Evolutionary conservation across 2,797 vertebrate species (phyloP), one percentile per base, ranked within the genome.

Genomic region (Echeneis naucrates): DNA sequence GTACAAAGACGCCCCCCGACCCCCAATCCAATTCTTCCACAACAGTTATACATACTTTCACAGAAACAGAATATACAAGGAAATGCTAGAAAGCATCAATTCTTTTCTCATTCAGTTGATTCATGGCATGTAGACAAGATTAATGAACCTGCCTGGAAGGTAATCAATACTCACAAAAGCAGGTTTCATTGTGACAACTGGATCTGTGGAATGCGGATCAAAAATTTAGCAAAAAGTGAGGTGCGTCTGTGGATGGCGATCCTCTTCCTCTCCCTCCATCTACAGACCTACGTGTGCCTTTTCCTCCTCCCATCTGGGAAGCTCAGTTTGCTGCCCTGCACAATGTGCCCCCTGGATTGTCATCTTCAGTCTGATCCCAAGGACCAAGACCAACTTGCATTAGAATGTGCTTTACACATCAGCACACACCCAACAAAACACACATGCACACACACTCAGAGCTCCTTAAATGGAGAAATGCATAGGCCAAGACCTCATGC

Each of bases 121-220:
- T 81, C 50, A 51, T 30, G 63, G 69, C 68, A 82, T 37, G 64
- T 66, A 55, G 68, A 83, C 26, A 59, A 73, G 74, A 89, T 81
- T 53, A 79, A 87, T 64, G 71, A 83, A 50, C 58, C 59, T 65
- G 84, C 65, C 72, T 69, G 68, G 47, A 82, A 84, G 56, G 53
- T 69, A 88, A 91, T 92, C 86, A 75, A 88, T 94, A 95, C 94
- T 95, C 90, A 95, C 94, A 91, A 95, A 94, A 65, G 92, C 91
- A 52, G 93, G 92, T 86, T 93, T 94, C 88, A 93, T 88, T 65
- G 85, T 75, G 79, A 88, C 87, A 86, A 91, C 77, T 71, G 77
- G 85, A 82, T 88, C 71, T 56, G 84, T 33, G 64, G 51, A 66
- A 78, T 23, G 65, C 40, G 14, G 73, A 74, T 73, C 30, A 26